Evolutionary conservation across 2,113 vertebrate species (phyloP).

Genomic region (Hyperopisus bebe): DNA sequence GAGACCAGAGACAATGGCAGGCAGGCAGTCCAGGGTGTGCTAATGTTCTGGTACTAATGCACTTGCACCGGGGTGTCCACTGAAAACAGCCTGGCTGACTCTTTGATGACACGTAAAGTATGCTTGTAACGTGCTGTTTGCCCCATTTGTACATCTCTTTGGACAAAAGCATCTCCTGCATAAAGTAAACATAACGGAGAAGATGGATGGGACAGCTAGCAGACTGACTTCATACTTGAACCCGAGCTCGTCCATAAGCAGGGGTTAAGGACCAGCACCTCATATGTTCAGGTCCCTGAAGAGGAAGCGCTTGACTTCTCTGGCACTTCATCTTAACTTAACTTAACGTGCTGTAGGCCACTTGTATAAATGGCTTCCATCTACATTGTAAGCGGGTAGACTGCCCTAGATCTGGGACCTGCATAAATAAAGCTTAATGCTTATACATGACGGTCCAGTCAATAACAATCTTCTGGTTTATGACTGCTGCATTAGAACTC

Average conservation of each 20-base stretch:
- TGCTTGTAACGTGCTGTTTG: background rate
- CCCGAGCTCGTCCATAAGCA: background rate
- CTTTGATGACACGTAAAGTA: background rate
- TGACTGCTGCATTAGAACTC: conserved; percentile 1
- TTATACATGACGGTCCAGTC: conserved; percentile 11
- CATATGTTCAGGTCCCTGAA: background rate
- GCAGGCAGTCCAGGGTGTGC: too few relatives aligned
- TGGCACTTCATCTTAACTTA: background rate
- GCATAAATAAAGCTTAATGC: conserved; percentile 8
- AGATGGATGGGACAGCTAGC: background rate
- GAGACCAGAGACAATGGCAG: too few relatives aligned
- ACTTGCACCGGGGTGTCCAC: background rate
- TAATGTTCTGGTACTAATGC: too few relatives aligned
- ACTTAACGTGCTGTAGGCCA: background rate
- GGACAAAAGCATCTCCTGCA: background rate
- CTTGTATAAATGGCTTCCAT: background rate
- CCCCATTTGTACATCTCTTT: background rate
- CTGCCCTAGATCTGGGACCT: background rate
- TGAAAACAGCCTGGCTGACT: background rate
- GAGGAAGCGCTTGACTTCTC: background rate
- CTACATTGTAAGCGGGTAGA: background rate
- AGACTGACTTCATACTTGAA: background rate
- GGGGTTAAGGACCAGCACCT: background rate
- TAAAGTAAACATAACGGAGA: background rate
- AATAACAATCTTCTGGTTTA: conserved; percentile 17